These are phyloP conservation scores for Paedocypris sp. DNA, from an alignment of 2,113 vertebrate species.

Conservation along the genomic window DNA sequence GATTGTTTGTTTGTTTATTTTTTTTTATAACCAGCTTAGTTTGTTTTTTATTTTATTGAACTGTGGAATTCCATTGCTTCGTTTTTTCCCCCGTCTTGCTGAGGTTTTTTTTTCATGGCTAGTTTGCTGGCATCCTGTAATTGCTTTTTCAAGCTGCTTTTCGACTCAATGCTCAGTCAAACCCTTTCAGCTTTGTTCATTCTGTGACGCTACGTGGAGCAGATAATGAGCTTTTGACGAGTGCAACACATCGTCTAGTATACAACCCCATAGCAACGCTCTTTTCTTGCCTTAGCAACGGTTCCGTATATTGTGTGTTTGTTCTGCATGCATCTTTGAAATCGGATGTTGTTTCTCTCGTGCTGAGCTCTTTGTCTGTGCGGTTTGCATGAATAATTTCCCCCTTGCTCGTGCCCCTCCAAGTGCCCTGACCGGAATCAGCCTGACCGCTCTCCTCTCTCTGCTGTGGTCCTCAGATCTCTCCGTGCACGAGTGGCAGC, in stretches of 20 bases:
- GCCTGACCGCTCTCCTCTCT: not conserved
- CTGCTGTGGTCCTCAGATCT: conserved; percentile 54
- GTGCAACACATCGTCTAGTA: not conserved
- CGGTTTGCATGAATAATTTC: conserved; percentile 5
- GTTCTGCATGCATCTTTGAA: too few relatives aligned
- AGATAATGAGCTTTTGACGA: not conserved
- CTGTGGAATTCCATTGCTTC: not conserved
- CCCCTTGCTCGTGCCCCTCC: conserved; percentile 32
- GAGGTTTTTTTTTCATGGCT: not conserved
- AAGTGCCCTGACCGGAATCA: conserved; percentile 35
- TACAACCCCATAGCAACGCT: not conserved
- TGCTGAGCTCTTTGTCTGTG: not conserved
- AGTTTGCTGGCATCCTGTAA: not conserved
- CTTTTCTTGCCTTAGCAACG: not conserved
- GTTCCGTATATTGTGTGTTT: too few relatives aligned
- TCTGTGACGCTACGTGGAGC: not conserved
- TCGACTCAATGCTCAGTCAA: not conserved
- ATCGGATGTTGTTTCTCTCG: not conserved
- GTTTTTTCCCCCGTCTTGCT: not conserved
- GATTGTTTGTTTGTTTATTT: too few relatives aligned
- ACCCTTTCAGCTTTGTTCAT: not conserved
- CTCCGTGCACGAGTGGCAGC: conserved; percentile 72
- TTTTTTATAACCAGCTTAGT: too few relatives aligned
- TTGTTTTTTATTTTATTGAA: too few relatives aligned
- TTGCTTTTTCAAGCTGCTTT: not conserved